These are phyloP conservation scores for Hoplodrina ambigua DNA, from an alignment of 2,888 invertebrate species.

Conservation along the genomic window DNA sequence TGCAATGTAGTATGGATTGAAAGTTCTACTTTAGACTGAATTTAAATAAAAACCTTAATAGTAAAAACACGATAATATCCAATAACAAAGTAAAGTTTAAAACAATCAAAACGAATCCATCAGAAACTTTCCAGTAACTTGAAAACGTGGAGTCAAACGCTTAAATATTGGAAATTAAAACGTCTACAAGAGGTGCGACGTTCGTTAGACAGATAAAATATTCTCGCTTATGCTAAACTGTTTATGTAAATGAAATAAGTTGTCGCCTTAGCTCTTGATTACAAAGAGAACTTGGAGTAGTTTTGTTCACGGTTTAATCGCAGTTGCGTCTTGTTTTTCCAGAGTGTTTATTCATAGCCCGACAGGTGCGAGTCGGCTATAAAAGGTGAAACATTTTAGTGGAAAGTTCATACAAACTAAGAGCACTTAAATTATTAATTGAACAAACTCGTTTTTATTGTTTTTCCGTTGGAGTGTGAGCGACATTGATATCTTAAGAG, in stretches of 20 bases:
- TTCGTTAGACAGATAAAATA: conserved; percentile 74
- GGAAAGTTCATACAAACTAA: conserved; percentile 58
- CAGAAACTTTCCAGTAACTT: conserved; percentile 54
- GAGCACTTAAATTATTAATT: conserved; percentile 50
- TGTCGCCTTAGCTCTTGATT: conserved; percentile 85
- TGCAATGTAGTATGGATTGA: too few relatives aligned
- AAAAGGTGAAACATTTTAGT: conserved; percentile 67
- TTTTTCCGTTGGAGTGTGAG: conserved; percentile 5
- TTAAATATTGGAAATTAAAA: conserved; percentile 67
- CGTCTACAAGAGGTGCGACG: conserved; percentile 68
- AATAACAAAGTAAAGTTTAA: conserved; percentile 33
- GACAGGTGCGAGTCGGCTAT: conserved; percentile 71
- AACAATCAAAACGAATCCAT: conserved; percentile 53
- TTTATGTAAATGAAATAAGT: conserved; percentile 87
- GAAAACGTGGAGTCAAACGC: conserved; percentile 47
- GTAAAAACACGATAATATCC: conserved; percentile 13
- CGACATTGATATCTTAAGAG: conserved; percentile 9
- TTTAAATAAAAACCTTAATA: background rate
- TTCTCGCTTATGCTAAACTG: conserved; percentile 80
- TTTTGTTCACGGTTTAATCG: conserved; percentile 84
- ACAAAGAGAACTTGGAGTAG: conserved; percentile 83
- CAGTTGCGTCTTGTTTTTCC: conserved; percentile 76
- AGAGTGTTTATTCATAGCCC: conserved; percentile 70
- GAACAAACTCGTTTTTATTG: conserved; percentile 25
- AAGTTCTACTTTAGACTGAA: too few relatives aligned